Evolutionary conservation across 2,888 invertebrate species (phyloP), one percentile per base, ranked within the genome.

Genomic region (Chymomyza caudatula): DNA sequence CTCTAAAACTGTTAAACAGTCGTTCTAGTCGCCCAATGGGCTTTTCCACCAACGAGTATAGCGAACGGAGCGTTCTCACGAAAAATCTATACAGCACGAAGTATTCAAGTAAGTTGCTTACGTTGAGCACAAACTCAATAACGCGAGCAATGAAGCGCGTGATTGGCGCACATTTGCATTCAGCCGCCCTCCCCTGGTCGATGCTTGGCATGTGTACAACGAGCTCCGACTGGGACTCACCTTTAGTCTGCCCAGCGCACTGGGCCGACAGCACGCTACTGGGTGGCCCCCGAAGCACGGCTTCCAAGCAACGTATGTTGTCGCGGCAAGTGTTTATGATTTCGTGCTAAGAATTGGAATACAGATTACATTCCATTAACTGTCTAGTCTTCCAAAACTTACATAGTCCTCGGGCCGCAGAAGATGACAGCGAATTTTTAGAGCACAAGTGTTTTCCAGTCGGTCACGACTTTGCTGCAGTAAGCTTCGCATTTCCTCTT

Each of bases 291-390:
- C 92, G 93, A 77, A 95, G 88, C 61, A 95, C 93, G 60, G 94
- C 92, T 88, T 94, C 94, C 91, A 97, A 92, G 86, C 96, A 94
- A 88, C 93, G 94, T 87, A 96, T 94, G 91, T 97, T 96, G 87
- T 97, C 96, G 82, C 95, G 94, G 92, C 97, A 97, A 67, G 95
- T 95, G 69, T 94, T 93, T 88, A 95, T 92, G 87, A 97, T 92
- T 92, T 97, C 97, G 90, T 94, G 94, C 97, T 97, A 90, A 1
- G 29, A 8, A 52, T 3, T n/a, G 37, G 19, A 49, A 15, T 57
- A 20, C 5, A 47, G n/a, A 57, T 44, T 3, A 37, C 13, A 29
- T 54, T 53, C 15, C 15, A n/a, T 2, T 22, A 20, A 20, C 19
- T 20, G 2, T 22, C 3, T 23, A 8, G 29, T 52, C 11, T 22